These are phyloP conservation scores for Sphaerophoria taeniata DNA, from an alignment of 2,888 invertebrate species.

Conservation along the genomic window DNA sequence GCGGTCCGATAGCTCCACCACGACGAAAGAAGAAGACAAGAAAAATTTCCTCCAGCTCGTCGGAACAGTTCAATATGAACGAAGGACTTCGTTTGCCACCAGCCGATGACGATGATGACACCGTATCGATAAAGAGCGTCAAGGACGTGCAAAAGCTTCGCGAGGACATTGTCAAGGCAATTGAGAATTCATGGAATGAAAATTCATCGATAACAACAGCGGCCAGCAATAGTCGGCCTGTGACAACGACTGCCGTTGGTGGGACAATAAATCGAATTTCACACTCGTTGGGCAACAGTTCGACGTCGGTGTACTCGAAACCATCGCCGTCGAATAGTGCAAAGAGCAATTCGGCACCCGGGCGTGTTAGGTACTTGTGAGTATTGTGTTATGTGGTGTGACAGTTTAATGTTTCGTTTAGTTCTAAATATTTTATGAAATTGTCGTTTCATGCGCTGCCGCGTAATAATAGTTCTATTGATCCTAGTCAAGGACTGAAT, in stretches of 20 bases:
- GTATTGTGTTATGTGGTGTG: slow-evolving; percentile 56
- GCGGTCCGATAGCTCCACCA: slow-evolving; percentile 89
- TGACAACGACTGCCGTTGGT: slow-evolving; percentile 78
- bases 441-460: slow-evolving; percentile 61
- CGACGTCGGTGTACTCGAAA: slow-evolving; percentile 82
- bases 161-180: slow-evolving; percentile 85
- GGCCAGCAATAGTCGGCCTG: slow-evolving; percentile 78
- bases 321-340: slow-evolving; percentile 83
- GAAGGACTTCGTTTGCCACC: slow-evolving; percentile 79
- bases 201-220: slow-evolving; percentile 77
- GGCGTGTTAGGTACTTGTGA: slow-evolving; percentile 81
- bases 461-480: slow-evolving; percentile 80
- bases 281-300: slow-evolving; percentile 82
- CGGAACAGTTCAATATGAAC: slow-evolving; percentile 81
- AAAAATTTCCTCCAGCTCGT: slow-evolving; percentile 81
- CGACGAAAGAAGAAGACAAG: slow-evolving; percentile 88
- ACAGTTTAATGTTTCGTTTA: slow-evolving; percentile 60
- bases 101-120: slow-evolving; percentile 80
- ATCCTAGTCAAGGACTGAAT: slow-evolving; percentile 82
- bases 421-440: slow-evolving; percentile 71
- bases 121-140: slow-evolving; percentile 80
- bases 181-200: slow-evolving; percentile 90
- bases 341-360: slow-evolving; percentile 83
- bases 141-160: slow-evolving; percentile 80
- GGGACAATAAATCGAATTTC: slow-evolving; percentile 81